Conservation (phyloP, 1,140 invertebrate species). For the Eurosta solidaginis region DNA sequence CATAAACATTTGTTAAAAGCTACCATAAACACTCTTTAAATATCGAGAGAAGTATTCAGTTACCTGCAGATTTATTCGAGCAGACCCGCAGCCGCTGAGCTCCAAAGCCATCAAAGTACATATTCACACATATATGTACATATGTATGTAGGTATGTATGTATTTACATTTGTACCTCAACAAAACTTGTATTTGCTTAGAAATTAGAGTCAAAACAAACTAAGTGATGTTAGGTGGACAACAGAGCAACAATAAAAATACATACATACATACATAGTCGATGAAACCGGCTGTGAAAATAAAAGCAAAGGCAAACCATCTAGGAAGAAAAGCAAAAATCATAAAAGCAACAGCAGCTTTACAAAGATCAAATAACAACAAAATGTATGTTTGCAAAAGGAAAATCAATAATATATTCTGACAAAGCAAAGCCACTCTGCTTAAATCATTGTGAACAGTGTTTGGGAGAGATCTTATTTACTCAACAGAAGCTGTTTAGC, state of each 20-base stretch:
- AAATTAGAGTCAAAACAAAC: slow-evolving; percentile 27
- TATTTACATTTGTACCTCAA: too few relatives aligned
- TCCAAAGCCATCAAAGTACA: not conserved
- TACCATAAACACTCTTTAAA: not conserved
- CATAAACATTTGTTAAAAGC: not conserved
- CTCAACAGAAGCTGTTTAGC: too few relatives aligned
- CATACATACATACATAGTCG: too few relatives aligned
- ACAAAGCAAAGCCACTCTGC: not conserved
- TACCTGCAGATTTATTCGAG: not conserved
- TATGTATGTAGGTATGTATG: too few relatives aligned
- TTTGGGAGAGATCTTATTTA: too few relatives aligned
- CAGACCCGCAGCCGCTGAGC: not conserved
- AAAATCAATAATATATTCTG: not conserved
- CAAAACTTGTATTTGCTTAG: slow-evolving; percentile 26
- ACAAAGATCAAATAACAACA: not conserved
- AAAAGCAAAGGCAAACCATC: not conserved
- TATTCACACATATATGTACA: not conserved
- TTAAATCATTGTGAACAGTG: too few relatives aligned
- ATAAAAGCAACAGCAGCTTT: not conserved
- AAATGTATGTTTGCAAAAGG: not conserved
- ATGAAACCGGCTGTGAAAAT: not conserved
- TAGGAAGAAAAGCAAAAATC: not conserved
- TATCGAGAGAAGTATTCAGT: not conserved
- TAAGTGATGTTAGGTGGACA: not conserved
- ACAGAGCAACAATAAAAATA: not conserved